A percentile compares a stretch with the other conserved stretches of the same genome.
These are phyloP conservation scores for Hartigia nigra DNA, from an alignment of 2,888 invertebrate genomes.

Conservation along the genomic window DNA sequence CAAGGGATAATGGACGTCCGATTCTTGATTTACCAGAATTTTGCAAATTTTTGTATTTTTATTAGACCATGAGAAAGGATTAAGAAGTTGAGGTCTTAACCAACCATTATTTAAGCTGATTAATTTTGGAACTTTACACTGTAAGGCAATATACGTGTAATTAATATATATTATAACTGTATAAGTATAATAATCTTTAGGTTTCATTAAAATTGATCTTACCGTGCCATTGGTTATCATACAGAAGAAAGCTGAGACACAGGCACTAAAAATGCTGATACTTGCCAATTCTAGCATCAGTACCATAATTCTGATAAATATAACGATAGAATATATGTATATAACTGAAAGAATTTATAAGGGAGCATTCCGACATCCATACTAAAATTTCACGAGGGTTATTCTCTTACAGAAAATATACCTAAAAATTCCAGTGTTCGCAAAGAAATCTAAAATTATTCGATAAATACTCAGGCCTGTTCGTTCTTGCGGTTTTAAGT, in stretches of 20 bases:
- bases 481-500: too few species aligned
- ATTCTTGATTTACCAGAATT: not conserved
- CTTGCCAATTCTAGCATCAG: slow-evolving; percentile 25
- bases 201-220: not conserved
- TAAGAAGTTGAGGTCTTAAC: not conserved
- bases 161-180: not conserved
- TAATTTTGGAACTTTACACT: not conserved
- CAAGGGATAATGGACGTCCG: not conserved
- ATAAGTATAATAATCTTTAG: not conserved
- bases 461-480: not conserved
- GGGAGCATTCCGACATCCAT: not conserved
- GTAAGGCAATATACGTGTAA: not conserved
- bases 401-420: not conserved
- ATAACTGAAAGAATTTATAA: not conserved
- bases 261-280: slow-evolving; percentile 24
- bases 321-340: not conserved
- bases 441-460: not conserved
- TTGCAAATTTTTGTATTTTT: not conserved
- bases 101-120: not conserved
- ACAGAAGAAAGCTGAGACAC: slow-evolving; percentile 24
- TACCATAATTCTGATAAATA: not conserved
- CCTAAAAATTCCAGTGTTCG: not conserved
- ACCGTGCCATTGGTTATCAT: slow-evolving; percentile 23
- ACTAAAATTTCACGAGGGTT: not conserved
- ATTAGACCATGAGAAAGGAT: not conserved